Evolutionary conservation across 2,797 vertebrate genomes (phyloP).

Genomic region (Gymnopithys bicolor): DNA sequence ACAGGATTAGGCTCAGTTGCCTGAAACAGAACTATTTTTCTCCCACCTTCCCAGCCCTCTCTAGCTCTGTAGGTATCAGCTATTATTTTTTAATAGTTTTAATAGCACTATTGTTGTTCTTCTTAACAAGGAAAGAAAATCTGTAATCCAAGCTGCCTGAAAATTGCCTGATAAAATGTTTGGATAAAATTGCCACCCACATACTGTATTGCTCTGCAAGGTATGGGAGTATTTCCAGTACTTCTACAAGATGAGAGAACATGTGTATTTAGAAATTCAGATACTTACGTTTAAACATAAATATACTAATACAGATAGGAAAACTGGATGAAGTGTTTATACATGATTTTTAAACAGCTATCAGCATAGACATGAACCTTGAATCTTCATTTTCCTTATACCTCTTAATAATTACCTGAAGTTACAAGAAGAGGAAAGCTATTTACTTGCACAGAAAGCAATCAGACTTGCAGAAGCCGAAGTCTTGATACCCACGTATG

Average conservation of each 20-base stretch:
- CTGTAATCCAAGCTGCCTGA: not conserved
- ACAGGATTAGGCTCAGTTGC: not conserved
- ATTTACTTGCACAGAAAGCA: not conserved
- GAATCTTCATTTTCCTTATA: not conserved
- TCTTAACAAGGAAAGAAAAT: conserved; percentile 10
- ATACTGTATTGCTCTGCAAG: not conserved
- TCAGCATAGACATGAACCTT: not conserved
- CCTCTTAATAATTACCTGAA: not conserved
- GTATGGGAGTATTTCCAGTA: not conserved
- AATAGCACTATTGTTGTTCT: not conserved
- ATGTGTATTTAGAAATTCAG: conserved; percentile 5
- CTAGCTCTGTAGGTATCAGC: not conserved
- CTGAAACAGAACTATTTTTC: not conserved
- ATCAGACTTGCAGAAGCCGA: not conserved
- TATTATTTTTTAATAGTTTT: conserved; percentile 25
- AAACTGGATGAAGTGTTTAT: not conserved
- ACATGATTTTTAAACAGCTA: not conserved
- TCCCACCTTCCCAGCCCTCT: not conserved
- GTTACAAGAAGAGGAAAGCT: not conserved
- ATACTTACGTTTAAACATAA: not conserved
- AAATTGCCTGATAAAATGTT: conserved; percentile 30
- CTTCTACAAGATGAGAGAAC: not conserved
- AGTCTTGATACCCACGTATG: not conserved
- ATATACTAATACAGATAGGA: not conserved
- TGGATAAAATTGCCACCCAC: conserved; percentile 48